A percentile compares a stretch with the other conserved stretches of the same genome.
Conservation (phyloP, 2,888 invertebrate species). For the Baronia brevicornis region DNA sequence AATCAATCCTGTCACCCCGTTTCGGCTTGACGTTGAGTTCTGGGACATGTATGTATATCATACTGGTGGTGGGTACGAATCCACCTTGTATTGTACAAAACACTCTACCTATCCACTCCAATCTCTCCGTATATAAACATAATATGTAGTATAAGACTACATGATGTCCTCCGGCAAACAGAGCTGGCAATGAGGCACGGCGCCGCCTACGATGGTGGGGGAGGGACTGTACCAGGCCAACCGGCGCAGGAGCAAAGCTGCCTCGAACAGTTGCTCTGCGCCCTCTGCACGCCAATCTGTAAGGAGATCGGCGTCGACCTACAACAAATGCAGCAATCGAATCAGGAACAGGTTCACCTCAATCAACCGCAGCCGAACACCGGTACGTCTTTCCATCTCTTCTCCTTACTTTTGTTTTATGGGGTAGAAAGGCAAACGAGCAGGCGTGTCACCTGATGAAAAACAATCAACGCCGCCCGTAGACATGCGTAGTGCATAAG, state of each 20-base stretch:
- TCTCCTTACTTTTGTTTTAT: conserved; percentile 1
- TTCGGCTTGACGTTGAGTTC: too few relatives aligned
- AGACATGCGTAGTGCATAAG: too few relatives aligned
- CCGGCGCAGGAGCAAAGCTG: conserved; percentile 43
- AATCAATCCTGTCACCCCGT: too few relatives aligned
- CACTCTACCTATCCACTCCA: too few relatives aligned
- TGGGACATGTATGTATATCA: too few relatives aligned
- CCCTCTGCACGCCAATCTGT: conserved; percentile 65
- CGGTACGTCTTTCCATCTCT: conserved; percentile 15
- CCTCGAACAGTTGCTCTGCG: conserved; percentile 63
- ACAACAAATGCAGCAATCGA: conserved; percentile 43
- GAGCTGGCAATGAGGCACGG: conserved; percentile 60
- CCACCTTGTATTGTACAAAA: too few relatives aligned
- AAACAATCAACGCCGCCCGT: too few relatives aligned
- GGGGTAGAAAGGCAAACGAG: too few relatives aligned
- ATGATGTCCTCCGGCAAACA: conserved; percentile 23
- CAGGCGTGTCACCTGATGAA: too few relatives aligned
- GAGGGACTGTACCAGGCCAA: conserved; percentile 19
- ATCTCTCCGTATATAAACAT: background rate
- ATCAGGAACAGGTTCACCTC: conserved; percentile 54
- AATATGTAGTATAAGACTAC: background rate
- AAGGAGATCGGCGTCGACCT: conserved; percentile 66
- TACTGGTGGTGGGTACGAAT: too few relatives aligned
- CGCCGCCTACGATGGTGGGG: conserved; percentile 50
- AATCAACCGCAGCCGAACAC: conserved; percentile 39